Percentiles rank a stretch among this genome's conserved stretches.
These are phyloP conservation scores for Thecophora atra DNA, from an alignment of 2,888 invertebrate genomes.

Conservation along the genomic window DNA sequence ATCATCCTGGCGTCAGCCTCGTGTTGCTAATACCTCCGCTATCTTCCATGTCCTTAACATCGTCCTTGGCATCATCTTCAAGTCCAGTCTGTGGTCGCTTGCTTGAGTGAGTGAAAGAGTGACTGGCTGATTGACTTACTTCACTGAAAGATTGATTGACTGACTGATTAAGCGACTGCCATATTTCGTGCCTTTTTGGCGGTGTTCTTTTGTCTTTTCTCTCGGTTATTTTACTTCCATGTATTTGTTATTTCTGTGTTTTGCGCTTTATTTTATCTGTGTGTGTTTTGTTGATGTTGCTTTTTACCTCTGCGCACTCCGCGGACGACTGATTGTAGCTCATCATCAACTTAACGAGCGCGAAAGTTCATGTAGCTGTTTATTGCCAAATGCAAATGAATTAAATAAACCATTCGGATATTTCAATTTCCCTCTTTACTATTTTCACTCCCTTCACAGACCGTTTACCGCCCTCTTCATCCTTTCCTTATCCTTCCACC, in stretches of 20 bases:
- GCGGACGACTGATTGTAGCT: not conserved
- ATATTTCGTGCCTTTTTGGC: no score
- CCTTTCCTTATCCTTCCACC: no score
- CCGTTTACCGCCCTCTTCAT: no score
- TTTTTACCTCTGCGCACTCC: not conserved
- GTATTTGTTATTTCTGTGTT: not conserved
- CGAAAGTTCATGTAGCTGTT: not conserved
- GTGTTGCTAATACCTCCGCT: not conserved
- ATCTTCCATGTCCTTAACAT: not conserved
- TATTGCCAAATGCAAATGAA: constrained; percentile 2
- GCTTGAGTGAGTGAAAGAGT: no score
- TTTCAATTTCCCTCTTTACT: not conserved
- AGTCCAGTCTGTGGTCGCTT: no score
- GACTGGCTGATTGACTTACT: no score
- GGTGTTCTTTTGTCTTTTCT: no score
- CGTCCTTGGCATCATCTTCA: not conserved
- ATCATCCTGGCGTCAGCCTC: not conserved
- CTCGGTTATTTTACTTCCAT: no score
- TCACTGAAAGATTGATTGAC: no score
- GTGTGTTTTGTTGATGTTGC: not conserved
- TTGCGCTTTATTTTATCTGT: not conserved
- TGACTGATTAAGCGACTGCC: no score
- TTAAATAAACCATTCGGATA: constrained; percentile 1
- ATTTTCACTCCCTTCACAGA: not conserved
- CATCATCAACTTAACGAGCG: not conserved